Base-by-base conservation (phyloP, 2,797 vertebrate genomes). In the Ceryle rudis region DNA sequence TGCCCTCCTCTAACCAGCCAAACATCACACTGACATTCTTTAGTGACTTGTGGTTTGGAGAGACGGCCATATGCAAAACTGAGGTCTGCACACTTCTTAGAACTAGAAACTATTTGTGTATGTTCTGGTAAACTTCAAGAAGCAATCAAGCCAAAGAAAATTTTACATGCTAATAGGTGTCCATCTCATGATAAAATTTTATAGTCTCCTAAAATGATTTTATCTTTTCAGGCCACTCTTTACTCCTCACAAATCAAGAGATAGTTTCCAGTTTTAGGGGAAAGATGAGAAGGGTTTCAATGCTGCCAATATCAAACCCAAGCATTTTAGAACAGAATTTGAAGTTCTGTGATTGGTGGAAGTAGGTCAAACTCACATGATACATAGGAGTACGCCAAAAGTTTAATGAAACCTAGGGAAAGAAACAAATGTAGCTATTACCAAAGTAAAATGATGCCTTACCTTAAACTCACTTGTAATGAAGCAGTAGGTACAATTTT, bases 41-140 rank as follows among this genome's bases (percentile, higher is more conserved):
- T 33, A 92, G 90, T 89, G 93, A 96, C 70, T 91, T 87, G 96
- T 86, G 91, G 96, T 95, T 94, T 96, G 88, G 65, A 73, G 89
- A 83, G 87, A 81, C 4, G 2, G 66, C 67, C 44, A 61, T 86
- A 86, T 83, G 95, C 89, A 94, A 92, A 97, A 83, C 62, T 70
- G 89, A 96, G 81, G 89, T 85, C 95, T 94, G 71, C 8, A 11
- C n/a, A 64, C 58, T 97, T 96, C 85, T 95, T 90, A 90, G 92
- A 95, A 74, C 84, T 62, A 91, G 86, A 86, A 95, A 96, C 85
- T 92, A 64, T 93, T 95, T 95, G 82, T 90, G 78, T 93, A 94
- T 37, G 57, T 96, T 96, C 84, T 94, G 88, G 90, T 97, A 96
- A 95, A 96, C 84, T 96, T 49, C 3, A n/a, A 95, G 80, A 93